Evolutionary conservation across 2,888 invertebrate genomes (phyloP).

Genomic region (Acleris laterana): DNA sequence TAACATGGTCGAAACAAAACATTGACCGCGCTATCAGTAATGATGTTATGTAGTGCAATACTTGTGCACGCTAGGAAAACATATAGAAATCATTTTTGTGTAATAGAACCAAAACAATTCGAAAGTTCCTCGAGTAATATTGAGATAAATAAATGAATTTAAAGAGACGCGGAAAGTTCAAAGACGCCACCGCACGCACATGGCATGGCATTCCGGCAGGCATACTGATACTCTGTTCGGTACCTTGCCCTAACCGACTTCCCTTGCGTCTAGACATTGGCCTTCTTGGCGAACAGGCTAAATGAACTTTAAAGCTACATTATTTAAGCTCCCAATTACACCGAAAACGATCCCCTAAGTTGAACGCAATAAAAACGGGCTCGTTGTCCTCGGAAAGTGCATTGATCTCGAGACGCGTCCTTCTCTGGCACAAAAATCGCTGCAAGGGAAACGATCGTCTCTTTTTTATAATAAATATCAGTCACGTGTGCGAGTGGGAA

Average conservation of each 20-base stretch:
- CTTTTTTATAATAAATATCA: constrained; percentile 59
- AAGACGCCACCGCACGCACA: constrained; percentile 49
- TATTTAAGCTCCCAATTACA: constrained; percentile 66
- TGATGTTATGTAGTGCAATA: too few species aligned
- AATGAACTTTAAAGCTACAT: constrained; percentile 59
- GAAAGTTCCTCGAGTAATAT: too few species aligned
- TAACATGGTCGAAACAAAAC: too few species aligned
- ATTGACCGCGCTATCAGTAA: too few species aligned
- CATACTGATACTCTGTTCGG: constrained; percentile 1
- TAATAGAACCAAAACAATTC: too few species aligned
- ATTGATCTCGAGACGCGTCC: constrained; percentile 82
- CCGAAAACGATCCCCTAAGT: constrained; percentile 50
- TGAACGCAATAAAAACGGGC: constrained; percentile 76
- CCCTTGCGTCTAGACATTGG: constrained; percentile 77
- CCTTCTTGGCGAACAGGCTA: constrained; percentile 51
- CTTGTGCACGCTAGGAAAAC: too few species aligned
- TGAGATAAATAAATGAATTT: too few species aligned
- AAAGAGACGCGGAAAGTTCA: constrained; percentile 35
- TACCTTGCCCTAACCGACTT: constrained; percentile 67
- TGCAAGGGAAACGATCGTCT: constrained; percentile 75
- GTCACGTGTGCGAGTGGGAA: constrained; percentile 67
- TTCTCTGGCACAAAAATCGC: constrained; percentile 80
- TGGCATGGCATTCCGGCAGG: constrained; percentile 49
- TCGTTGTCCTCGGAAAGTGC: constrained; percentile 82
- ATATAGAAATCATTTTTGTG: constrained; percentile 31